phyloP scores from a whole-genome alignment of 1,140 invertebrate genomes.

The Cydia pomonella region DNA sequence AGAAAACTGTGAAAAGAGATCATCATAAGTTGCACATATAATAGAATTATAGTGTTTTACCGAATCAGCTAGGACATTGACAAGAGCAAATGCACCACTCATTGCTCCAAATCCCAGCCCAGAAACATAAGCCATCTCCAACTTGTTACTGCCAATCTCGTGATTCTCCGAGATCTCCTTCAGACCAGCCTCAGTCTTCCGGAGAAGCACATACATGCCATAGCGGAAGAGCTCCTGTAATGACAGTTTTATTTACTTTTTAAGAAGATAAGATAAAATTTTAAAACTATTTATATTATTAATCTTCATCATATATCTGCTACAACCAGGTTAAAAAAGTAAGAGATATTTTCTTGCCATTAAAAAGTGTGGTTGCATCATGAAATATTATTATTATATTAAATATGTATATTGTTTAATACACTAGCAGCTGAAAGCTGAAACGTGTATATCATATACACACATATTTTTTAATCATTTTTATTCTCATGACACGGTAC shows the following conservation, averaged over 20 bases:
- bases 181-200: constrained; percentile 93
- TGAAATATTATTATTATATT: too few species aligned
- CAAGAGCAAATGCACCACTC: constrained; percentile 95
- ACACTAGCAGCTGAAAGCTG: too few species aligned
- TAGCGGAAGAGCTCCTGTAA: constrained; percentile 87
- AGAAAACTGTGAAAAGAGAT: too few species aligned
- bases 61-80: constrained; percentile 96
- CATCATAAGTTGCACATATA: not conserved
- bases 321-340: too few species aligned
- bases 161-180: constrained; percentile 91
- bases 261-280: not conserved
- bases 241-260: not conserved
- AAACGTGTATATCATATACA: too few species aligned
- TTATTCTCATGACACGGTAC: too few species aligned
- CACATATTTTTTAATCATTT: too few species aligned
- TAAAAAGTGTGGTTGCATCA: too few species aligned
- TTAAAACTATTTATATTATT: not conserved
- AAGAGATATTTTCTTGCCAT: too few species aligned
- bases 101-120: constrained; percentile 98
- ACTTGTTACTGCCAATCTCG: constrained; percentile 90
- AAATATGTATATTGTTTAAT: too few species aligned
- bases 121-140: constrained; percentile 96
- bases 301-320: too few species aligned
- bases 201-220: constrained; percentile 87
- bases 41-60: constrained; percentile 62